A percentile compares a stretch with the other conserved stretches of the same genome.
Evolutionary conservation across 2,888 invertebrate species (phyloP).

Genomic region (Leptopterna dolabrata): DNA sequence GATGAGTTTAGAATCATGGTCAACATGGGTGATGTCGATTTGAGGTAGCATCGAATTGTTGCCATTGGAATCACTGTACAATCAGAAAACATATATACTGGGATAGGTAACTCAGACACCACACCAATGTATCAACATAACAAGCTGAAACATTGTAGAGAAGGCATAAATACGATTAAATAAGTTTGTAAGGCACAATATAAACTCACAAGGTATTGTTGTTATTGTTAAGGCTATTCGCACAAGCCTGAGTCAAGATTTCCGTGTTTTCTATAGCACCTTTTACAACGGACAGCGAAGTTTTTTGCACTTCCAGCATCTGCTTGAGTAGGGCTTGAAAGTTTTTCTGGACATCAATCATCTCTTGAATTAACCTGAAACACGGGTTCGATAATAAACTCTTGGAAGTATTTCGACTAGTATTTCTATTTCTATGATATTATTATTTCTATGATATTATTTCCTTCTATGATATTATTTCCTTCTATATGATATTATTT

Average conservation of each 20-base stretch:
- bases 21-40: conserved; percentile 66
- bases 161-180: too few species aligned
- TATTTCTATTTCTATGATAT: too few species aligned
- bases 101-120: too few species aligned
- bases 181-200: too few species aligned
- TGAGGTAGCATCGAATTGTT: conserved; percentile 63
- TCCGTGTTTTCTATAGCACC: conserved; percentile 67
- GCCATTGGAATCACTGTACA: conserved; percentile 4
- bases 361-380: conserved; percentile 77
- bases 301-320: conserved; percentile 77
- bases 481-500: too few species aligned
- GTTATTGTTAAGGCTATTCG: neutral
- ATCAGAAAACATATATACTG: neutral
- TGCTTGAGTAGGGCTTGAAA: conserved; percentile 79
- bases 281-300: conserved; percentile 69
- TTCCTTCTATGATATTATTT: too few species aligned
- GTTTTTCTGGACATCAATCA: conserved; percentile 80
- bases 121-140: too few species aligned
- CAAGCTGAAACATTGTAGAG: too few species aligned
- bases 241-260: conserved; percentile 52
- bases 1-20: conserved; percentile 72
- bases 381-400: neutral
- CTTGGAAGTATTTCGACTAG: too few species aligned
- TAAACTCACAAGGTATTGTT: neutral
- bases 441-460: too few species aligned